These are phyloP conservation scores for Zonotrichia leucophrys DNA, from an alignment of 2,113 vertebrate genomes.

Conservation along the genomic window DNA sequence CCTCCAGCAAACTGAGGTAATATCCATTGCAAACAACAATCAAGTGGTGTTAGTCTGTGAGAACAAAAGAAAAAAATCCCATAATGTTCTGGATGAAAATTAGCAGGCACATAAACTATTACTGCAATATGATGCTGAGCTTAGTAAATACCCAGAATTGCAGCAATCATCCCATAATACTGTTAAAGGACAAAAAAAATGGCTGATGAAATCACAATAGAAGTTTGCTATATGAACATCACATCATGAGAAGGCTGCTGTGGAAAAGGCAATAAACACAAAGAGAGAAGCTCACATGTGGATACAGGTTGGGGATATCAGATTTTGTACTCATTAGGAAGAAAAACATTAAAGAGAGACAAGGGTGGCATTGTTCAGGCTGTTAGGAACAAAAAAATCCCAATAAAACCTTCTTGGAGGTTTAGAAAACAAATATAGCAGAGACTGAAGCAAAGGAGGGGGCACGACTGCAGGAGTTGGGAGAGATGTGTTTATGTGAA, in stretches of 20 bases:
- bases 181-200: not conserved
- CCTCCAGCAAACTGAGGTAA: not conserved
- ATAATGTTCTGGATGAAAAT: not conserved
- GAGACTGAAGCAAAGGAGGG: not conserved
- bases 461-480: not conserved
- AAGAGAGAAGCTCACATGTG: not conserved
- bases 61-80: not conserved
- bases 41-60: not conserved
- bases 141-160: not conserved
- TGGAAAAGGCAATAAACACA: not conserved
- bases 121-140: not conserved
- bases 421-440: not conserved
- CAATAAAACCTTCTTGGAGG: not conserved
- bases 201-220: not conserved
- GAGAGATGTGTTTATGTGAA: not conserved
- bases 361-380: not conserved
- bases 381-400: not conserved
- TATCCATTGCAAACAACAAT: not conserved
- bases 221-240: not conserved
- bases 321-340: conserved; percentile 4
- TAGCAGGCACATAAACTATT: not conserved
- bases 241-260: not conserved
- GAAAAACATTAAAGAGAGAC: not conserved
- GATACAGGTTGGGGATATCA: not conserved
- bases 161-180: not conserved